Evolutionary conservation across 2,888 invertebrate genomes (phyloP).

Genomic region (Zaprionus bogoriensis): DNA sequence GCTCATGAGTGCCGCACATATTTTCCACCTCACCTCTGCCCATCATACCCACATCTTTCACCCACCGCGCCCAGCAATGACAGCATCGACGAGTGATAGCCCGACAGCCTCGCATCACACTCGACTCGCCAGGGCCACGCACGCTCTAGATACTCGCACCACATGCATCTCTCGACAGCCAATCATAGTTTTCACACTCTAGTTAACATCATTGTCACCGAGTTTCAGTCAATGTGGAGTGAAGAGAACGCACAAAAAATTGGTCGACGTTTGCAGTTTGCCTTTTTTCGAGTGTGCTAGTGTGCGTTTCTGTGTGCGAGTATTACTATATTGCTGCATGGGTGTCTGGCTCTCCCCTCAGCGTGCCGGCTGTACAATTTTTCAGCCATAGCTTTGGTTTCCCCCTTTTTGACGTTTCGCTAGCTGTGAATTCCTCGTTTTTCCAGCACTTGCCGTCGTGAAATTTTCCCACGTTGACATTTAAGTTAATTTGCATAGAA

Average conservation of each 20-base stretch:
- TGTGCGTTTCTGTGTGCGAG: neutral
- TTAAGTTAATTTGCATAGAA: conserved; percentile 76
- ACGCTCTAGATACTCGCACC: neutral
- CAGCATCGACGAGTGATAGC: conserved; percentile 20
- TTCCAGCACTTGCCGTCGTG: conserved; percentile 41
- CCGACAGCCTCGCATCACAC: conserved; percentile 31
- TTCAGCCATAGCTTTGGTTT: conserved; percentile 37
- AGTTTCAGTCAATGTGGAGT: conserved; percentile 57
- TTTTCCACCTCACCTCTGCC: neutral
- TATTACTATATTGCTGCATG: conserved; percentile 5
- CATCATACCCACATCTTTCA: neutral
- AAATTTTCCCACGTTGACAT: conserved; percentile 59
- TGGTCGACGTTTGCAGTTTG: conserved; percentile 72
- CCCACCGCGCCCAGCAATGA: conserved; percentile 6
- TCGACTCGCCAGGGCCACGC: neutral
- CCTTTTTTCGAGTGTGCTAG: conserved; percentile 15
- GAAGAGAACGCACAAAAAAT: conserved; percentile 29
- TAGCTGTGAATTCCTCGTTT: conserved; percentile 42
- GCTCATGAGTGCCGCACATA: conserved; percentile 14
- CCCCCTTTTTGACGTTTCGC: conserved; percentile 48
- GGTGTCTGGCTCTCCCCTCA: neutral
- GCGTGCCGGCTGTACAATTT: conserved; percentile 44
- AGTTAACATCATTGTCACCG: conserved; percentile 78
- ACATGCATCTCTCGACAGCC: conserved; percentile 57
- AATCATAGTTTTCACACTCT: conserved; percentile 79